Conservation (phyloP, 2,113 vertebrate species). For the Castor canadensis region DNA sequence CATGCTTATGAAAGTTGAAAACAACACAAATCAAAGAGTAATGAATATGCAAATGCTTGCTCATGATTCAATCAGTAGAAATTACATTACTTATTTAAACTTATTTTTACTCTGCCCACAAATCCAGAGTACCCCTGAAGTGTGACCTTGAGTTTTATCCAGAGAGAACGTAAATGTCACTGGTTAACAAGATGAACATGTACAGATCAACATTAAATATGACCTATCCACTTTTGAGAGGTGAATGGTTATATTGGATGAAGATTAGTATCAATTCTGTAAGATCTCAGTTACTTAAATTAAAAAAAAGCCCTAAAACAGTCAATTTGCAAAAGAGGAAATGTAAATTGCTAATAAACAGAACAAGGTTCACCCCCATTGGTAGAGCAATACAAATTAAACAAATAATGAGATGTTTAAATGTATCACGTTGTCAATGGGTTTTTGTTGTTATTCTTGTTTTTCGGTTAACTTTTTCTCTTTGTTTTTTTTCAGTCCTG, state of each 20-base stretch:
- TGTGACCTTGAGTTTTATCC: too few species aligned
- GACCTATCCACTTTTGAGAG: not conserved
- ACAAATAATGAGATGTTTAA: too few species aligned
- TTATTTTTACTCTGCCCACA: conserved; percentile 5
- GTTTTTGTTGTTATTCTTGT: too few species aligned
- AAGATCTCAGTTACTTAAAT: not conserved
- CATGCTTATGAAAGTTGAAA: too few species aligned
- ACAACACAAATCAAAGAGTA: too few species aligned
- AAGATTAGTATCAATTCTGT: too few species aligned
- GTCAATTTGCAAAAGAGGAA: conserved; percentile 31
- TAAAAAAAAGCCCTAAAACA: too few species aligned
- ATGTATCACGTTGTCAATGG: too few species aligned
- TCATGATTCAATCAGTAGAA: conserved; percentile 12
- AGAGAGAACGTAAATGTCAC: too few species aligned
- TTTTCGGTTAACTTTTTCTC: too few species aligned
- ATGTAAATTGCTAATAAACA: not conserved
- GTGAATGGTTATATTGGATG: not conserved
- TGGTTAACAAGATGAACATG: not conserved
- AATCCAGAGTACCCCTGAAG: not conserved
- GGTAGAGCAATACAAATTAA: conserved; percentile 1
- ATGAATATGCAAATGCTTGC: too few species aligned
- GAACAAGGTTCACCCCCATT: not conserved
- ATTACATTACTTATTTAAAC: conserved; percentile 26
- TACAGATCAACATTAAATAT: not conserved
- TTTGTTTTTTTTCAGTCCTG: too few species aligned